Evolutionary conservation across 1,140 invertebrate species (phyloP).

Genomic region (Solenopsis invicta): DNA sequence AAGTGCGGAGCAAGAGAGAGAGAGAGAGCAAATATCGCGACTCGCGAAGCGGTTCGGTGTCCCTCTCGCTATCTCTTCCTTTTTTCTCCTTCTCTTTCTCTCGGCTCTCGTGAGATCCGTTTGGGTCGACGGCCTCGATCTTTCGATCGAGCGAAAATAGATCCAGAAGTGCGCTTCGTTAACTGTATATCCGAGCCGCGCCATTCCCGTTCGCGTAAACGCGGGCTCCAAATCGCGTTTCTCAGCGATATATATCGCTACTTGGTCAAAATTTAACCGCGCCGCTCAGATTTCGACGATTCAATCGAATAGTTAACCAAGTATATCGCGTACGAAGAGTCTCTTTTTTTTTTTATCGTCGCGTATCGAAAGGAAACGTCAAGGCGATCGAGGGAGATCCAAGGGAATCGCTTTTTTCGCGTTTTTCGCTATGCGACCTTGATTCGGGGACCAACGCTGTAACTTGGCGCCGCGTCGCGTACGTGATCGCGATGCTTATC

Average conservation of each 20-base stretch:
- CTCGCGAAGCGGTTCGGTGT: slow-evolving; percentile 30
- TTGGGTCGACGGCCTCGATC: slow-evolving; percentile 77
- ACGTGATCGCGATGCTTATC: slow-evolving; percentile 57
- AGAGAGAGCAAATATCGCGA: slow-evolving; percentile 53
- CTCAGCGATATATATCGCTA: no score
- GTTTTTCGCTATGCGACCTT: not conserved
- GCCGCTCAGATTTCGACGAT: not conserved
- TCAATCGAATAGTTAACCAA: not conserved
- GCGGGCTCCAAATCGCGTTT: slow-evolving; percentile 18
- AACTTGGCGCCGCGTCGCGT: not conserved
- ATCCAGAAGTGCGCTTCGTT: slow-evolving; percentile 76
- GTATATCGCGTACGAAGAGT: not conserved
- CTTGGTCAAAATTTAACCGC: not conserved
- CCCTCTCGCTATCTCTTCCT: slow-evolving; percentile 50
- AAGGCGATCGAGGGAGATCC: no score
- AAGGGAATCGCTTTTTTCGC: not conserved
- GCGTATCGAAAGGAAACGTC: not conserved
- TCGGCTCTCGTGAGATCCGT: slow-evolving; percentile 68
- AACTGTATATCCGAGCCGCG: slow-evolving; percentile 70
- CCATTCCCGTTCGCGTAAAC: slow-evolving; percentile 59
- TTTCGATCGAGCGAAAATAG: slow-evolving; percentile 77
- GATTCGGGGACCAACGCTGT: slow-evolving; percentile 12
- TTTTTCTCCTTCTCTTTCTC: slow-evolving; percentile 47
- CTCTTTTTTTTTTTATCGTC: not conserved
- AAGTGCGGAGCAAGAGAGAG: slow-evolving; percentile 13